A percentile compares a stretch with the other conserved stretches of the same genome.
Evolutionary conservation across 1,140 invertebrate genomes (phyloP).

Genomic region (Drosophila punjabiensis): DNA sequence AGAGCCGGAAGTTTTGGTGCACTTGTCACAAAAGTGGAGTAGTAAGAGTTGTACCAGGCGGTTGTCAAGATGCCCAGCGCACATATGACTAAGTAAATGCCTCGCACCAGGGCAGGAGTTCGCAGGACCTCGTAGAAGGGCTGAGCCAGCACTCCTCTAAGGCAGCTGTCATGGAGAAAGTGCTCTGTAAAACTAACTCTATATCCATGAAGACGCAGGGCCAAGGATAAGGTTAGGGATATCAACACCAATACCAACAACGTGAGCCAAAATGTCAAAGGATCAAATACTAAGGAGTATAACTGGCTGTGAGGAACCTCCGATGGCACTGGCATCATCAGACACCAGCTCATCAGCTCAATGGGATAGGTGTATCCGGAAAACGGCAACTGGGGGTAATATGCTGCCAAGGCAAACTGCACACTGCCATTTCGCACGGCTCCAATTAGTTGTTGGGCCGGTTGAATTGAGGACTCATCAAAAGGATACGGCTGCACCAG

Average conservation of each 20-base stretch:
- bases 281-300: conserved; percentile 57
- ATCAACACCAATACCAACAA: conserved; percentile 35
- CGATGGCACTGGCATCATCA: conserved; percentile 67
- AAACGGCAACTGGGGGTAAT: conserved; percentile 19
- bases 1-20: conserved; percentile 29
- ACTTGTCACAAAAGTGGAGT: conserved; percentile 70
- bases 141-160: conserved; percentile 65
- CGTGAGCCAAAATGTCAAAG: conserved; percentile 32
- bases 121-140: conserved; percentile 48
- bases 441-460: conserved; percentile 30
- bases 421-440: conserved; percentile 61
- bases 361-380: conserved; percentile 62
- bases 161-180: conserved; percentile 62
- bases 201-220: conserved; percentile 52
- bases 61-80: conserved; percentile 65
- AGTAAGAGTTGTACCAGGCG: conserved; percentile 71
- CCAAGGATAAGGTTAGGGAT: conserved; percentile 33
- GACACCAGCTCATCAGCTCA: conserved; percentile 69
- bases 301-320: conserved; percentile 57
- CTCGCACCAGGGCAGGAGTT: conserved; percentile 41
- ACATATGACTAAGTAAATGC: conserved; percentile 66
- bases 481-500: conserved; percentile 43
- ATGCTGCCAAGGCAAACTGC: conserved; percentile 50
- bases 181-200: conserved; percentile 22
- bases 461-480: conserved; percentile 14